Conservation (phyloP, 2,113 vertebrate genomes). For the Otus sunia region DNA sequence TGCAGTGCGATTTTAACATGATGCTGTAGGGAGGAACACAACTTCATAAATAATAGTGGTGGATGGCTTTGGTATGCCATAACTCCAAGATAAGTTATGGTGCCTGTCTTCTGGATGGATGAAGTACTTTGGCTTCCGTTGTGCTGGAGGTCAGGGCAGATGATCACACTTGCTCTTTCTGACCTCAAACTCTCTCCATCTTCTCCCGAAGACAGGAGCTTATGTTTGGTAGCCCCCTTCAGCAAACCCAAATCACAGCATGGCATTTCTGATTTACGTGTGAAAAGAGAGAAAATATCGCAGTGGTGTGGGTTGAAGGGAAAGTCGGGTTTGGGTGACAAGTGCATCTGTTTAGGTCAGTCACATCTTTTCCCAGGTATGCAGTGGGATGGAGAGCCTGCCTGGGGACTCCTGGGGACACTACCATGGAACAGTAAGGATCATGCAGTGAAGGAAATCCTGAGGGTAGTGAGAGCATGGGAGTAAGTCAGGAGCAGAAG, state of each 20-base stretch:
- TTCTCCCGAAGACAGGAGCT: background rate
- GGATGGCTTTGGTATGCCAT: background rate
- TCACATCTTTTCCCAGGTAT: background rate
- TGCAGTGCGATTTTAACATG: background rate
- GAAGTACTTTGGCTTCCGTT: background rate
- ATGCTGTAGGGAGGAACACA: background rate
- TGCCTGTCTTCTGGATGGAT: background rate
- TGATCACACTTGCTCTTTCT: background rate
- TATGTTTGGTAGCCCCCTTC: rapidly evolving
- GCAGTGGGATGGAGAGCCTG: background rate
- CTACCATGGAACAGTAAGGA: rapidly evolving
- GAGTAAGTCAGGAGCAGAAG: background rate
- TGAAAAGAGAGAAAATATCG: background rate
- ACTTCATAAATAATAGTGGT: background rate
- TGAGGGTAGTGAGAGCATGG: background rate
- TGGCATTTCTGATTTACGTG: background rate
- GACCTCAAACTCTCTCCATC: background rate
- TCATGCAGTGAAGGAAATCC: background rate
- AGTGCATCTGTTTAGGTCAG: background rate
- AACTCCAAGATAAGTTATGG: background rate
- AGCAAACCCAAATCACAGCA: background rate
- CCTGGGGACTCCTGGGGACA: background rate
- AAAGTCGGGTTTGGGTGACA: background rate
- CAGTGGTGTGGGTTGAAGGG: background rate
- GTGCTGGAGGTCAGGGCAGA: background rate